Conservation (phyloP, 53 echinoderm and acorn worm species). For the Stichopus horrens region DNA sequence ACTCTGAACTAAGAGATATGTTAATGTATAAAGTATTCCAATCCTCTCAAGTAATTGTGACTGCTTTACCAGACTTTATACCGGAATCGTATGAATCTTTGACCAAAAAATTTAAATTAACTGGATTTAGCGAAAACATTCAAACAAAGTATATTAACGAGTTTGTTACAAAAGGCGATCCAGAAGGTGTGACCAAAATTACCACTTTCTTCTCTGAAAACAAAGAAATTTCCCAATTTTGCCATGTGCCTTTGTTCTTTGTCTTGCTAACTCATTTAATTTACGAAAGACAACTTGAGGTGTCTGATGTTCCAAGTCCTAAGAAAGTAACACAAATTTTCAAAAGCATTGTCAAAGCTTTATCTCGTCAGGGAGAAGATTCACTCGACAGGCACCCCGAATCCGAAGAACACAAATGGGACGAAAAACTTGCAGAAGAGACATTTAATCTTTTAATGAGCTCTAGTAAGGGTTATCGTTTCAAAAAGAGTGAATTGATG, state of each 20-base stretch:
- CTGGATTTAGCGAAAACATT: not conserved
- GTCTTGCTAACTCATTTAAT: not conserved
- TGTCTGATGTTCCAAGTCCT: not conserved
- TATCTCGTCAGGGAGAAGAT: not conserved
- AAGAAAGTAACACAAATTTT: not conserved
- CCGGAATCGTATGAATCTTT: not conserved
- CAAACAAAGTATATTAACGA: not conserved
- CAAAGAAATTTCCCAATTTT: not conserved
- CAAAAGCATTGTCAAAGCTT: not conserved
- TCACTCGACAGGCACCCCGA: no score
- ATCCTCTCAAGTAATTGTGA: not conserved
- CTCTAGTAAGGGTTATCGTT: no score
- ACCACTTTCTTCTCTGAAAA: not conserved
- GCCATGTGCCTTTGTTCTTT: constrained; percentile 31
- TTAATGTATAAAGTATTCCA: constrained; percentile 6
- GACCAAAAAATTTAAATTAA: not conserved
- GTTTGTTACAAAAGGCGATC: no score
- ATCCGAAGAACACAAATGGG: no score
- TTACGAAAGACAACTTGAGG: not conserved
- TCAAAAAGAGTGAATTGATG: no score
- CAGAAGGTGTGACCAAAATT: not conserved
- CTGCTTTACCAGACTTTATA: not conserved
- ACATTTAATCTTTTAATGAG: no score
- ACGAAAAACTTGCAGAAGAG: no score
- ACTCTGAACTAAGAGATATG: not conserved